Base-by-base conservation (phyloP, 2,888 invertebrate species). In the Amphipyra berbera region DNA sequence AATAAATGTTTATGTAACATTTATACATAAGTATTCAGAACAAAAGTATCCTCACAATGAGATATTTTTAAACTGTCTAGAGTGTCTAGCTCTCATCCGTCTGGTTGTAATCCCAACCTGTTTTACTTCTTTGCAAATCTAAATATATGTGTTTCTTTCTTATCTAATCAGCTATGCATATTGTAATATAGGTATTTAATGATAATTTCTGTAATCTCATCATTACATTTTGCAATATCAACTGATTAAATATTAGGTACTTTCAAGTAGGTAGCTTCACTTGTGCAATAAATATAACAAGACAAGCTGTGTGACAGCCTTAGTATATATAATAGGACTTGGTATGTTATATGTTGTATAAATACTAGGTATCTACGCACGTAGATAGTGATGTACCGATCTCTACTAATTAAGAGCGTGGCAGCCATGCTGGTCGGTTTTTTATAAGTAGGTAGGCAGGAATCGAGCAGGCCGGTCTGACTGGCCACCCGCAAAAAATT, bases 391-490 rank as follows among this genome's bases (percentile, higher is more conserved):
- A 15, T 42, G 15, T 30, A 68, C 53, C n/a, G 42, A 56, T 49
- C 44, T 64, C 57, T 54, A 56, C 71, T 80, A 80, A 79, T 79
- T 78, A 81, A 70, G 68, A 73, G 64, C 59, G 61, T 70, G 60
- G 72, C 60, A 58, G 64, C 57, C 54, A 54, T 53, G 44, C 54
- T 62, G 53, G 12, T 63, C n/a, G 27, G 27, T 57, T 73, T 78
- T 80, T 77, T 80, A 68, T 60, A 15, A 62, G 48, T 61, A 59
- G 45, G 40, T 47, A 65, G 46, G 52, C 57, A 46, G 67, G 61
- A 61, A 59, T 66, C 46, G 53, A 48, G 42, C 55, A 49, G 72
- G 64, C 60, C 69, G 62, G 63, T 65, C 47, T 9, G 47, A 61
- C 61, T 35, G 37, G 61, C 47, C 62, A 65, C 37, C 15, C 46